These are phyloP conservation scores for Oscheius sp. DNA, from an alignment of 2,888 invertebrate species.

Conservation along the genomic window DNA sequence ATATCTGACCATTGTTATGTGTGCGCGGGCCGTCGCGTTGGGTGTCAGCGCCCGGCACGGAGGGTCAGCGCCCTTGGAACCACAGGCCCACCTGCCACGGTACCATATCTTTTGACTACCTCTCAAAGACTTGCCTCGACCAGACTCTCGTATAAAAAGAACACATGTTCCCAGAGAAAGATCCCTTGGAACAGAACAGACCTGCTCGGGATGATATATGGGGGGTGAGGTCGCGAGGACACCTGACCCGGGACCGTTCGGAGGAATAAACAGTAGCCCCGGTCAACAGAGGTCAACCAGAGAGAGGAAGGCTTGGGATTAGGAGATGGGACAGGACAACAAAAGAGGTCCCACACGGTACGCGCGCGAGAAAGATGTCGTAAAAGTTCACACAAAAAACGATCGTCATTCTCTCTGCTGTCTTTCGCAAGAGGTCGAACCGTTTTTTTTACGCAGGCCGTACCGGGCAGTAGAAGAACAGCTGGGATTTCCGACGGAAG, in stretches of 20 bases:
- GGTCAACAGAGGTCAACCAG: constrained; percentile 31
- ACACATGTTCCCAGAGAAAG: background rate
- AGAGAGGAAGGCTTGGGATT: constrained; percentile 1
- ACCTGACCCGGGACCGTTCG: constrained; percentile 35
- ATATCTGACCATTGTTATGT: constrained; percentile 38
- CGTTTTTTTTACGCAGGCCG: constrained; percentile 5
- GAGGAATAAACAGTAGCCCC: constrained; percentile 36
- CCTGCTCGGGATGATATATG: constrained; percentile 19
- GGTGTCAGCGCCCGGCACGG: constrained; percentile 32
- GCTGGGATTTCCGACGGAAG: constrained; percentile 11
- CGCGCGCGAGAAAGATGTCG: too few species aligned
- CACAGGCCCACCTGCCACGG: constrained; percentile 23
- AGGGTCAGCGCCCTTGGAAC: constrained; percentile 23
- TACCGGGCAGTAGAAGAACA: constrained; percentile 21
- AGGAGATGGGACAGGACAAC: background rate
- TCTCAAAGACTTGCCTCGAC: background rate
- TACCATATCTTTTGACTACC: background rate
- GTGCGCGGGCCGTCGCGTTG: constrained; percentile 31
- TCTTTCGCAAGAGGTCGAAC: constrained; percentile 16
- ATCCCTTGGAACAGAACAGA: background rate
- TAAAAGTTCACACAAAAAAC: constrained; percentile 1
- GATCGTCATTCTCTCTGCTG: background rate
- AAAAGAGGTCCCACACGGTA: too few species aligned
- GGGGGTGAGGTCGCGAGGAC: constrained; percentile 27
- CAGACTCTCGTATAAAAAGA: background rate